A percentile compares a stretch with the other conserved stretches of the same genome.
phyloP scores from a whole-genome alignment of 2,888 invertebrate species.

The Drosophila bunnanda region DNA sequence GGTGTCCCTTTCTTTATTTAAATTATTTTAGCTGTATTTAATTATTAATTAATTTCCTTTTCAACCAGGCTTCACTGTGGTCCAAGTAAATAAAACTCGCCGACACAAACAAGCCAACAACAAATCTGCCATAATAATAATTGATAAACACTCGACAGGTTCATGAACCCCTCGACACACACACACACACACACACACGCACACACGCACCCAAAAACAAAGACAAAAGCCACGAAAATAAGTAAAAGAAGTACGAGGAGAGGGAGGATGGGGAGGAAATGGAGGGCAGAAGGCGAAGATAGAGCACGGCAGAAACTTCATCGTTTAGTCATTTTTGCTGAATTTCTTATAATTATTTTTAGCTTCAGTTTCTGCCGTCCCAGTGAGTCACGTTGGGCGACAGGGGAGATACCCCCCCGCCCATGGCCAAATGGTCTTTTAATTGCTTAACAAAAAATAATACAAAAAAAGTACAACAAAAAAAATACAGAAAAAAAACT shows the following conservation, averaged over 20 bases:
- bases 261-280: not conserved
- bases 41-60: too few species aligned
- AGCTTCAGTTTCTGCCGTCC: slow-evolving; percentile 23
- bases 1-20: too few species aligned
- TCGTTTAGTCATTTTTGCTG: slow-evolving; percentile 39
- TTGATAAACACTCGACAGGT: slow-evolving; percentile 63
- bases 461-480: not conserved
- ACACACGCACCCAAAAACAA: slow-evolving; percentile 15
- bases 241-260: slow-evolving; percentile 16
- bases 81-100: slow-evolving; percentile 17
- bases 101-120: slow-evolving; percentile 20
- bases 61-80: slow-evolving; percentile 10
- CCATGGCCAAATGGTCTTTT: slow-evolving; percentile 48
- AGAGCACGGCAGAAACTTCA: slow-evolving; percentile 21
- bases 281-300: slow-evolving; percentile 12
- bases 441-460: slow-evolving; percentile 37
- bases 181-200: too few species aligned
- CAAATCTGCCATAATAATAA: slow-evolving; percentile 46
- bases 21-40: too few species aligned
- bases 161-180: slow-evolving; percentile 52
- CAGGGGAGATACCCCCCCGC: slow-evolving; percentile 41
- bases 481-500: not conserved
- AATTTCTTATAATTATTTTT: slow-evolving; percentile 60
- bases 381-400: slow-evolving; percentile 21
- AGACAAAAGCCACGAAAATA: slow-evolving; percentile 22